Base-by-base conservation (phyloP, 2,797 vertebrate genomes). In the Acanthurus leucopareius region DNA sequence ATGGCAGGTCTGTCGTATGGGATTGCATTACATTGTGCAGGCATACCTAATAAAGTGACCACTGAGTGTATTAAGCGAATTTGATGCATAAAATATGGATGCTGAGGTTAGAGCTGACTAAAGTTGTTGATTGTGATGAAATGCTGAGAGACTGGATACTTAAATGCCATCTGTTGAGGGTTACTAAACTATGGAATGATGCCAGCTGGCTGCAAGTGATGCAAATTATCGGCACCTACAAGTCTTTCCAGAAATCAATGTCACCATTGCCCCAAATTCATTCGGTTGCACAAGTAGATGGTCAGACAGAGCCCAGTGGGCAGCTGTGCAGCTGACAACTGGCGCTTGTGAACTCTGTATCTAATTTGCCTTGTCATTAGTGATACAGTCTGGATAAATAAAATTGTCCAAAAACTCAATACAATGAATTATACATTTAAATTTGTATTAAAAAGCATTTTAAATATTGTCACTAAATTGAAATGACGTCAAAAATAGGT, bases 211-310 rank as follows among this genome's bases (percentile, higher is more conserved):
- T 58, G 67, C 53, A 45, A 69, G 44, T 19, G 7, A 58, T 14
- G 28, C 17, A 57, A 32, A 68, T 44, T 11, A 56, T 62, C 32
- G 44, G 32, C 42, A 57, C 20, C 32, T 17, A 9, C 47, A 40
- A 42, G 28, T 61, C 49, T 67, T 42, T 58, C 28, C 48, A 60
- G 38, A 66, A 53, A 65, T 79, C 62, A 32, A 3, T 52, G 35
- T 38, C 25, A 54, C 56, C 3, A 28, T 11, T 56, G 3, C 42
- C 44, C 7, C 44, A 66, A 66, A 32, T 54, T 68, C 51, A n/a
- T 35, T 57, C 35, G 32, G 32, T 25, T n/a, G 28, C 14, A 48
- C 28, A 47, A 4, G 44, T 42, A 48, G 20, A 20, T 7, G 17
- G 32, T 35, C 10, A 47, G 17, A 25, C 22, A 17, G 54, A 56